Evolutionary conservation across 23 tunicate species (phyloP).

Genomic region (Ascidia mentula): DNA sequence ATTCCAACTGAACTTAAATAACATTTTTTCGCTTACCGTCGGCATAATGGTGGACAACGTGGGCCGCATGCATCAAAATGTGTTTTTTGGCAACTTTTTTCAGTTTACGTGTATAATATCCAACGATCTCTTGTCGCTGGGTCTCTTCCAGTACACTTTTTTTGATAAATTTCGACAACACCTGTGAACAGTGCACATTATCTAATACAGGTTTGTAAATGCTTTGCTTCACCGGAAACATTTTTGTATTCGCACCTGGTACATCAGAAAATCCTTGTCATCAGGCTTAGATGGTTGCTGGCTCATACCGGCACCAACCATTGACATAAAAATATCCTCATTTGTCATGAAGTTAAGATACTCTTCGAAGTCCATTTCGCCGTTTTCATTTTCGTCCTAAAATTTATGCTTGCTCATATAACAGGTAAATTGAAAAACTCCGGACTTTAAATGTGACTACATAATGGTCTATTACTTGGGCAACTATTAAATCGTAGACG

Average conservation of each 20-base stretch:
- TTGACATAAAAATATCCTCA: constrained; percentile 59
- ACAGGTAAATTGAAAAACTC: too few relatives aligned
- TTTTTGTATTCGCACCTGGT: constrained; percentile 30
- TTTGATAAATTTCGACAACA: constrained; percentile 56
- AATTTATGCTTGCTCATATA: too few relatives aligned
- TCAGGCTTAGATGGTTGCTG: constrained; percentile 39
- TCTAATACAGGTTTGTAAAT: neutral
- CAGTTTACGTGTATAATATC: constrained; percentile 57
- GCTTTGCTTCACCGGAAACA: neutral
- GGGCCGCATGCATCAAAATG: constrained; percentile 39
- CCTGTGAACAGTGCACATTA: too few relatives aligned
- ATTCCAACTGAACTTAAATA: neutral
- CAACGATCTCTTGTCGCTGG: constrained; percentile 45
- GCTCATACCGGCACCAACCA: constrained; percentile 31
- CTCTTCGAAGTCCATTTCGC: constrained; percentile 72
- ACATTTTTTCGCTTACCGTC: constrained; percentile 25
- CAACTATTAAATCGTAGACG: constrained; percentile 51
- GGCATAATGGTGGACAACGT: constrained; percentile 66
- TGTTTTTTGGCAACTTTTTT: constrained; percentile 43
- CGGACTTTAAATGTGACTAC: too few relatives aligned
- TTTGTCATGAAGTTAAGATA: constrained; percentile 71
- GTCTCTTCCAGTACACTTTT: constrained; percentile 45
- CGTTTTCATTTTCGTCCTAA: constrained; percentile 67
- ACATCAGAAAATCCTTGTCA: constrained; percentile 48
- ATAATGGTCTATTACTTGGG: too few relatives aligned